Base-by-base conservation (phyloP, 2,888 invertebrate genomes). In the Drosophila conformis region DNA sequence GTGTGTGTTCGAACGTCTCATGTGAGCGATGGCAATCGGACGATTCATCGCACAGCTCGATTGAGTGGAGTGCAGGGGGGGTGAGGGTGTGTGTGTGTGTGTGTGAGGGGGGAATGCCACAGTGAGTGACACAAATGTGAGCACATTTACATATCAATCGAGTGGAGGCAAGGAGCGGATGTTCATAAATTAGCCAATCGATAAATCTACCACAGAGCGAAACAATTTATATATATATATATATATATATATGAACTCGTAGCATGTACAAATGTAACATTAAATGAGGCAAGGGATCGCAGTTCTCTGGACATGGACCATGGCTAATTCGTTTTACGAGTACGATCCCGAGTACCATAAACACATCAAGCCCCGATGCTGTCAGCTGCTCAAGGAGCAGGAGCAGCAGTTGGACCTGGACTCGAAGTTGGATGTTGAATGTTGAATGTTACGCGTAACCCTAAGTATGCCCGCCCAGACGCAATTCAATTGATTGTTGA, bases 131-230 rank as follows among this genome's bases (percentile, higher is more conserved):
- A 89, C 85, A 86, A 89, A 89, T 87, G 87, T 88, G 89, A 90
- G 89, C 87, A 86, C 83, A 91, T 90, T 90, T 90, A 91, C 90
- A 91, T 90, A 90, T 90, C 91, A 90, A 91, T 91, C 80, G 87
- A 78, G 58, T 68, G 73, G 72, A 57, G 63, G 5, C 36, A 36
- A 57, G 74, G 70, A 62, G 83, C 86, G 93, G 92, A 92, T 93
- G 92, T 91, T 91, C 91, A 92, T 92, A 92, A 93, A 92, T 92
- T 93, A 92, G 84, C 87, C 90, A 91, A 92, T 91, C 91, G 91
- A 92, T 92, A 87, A 87, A 90, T 85, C 88, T 80, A 60, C 62
- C 65, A 75, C 69, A 60, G 73, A 60, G 73, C 79, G 70, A 76
- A 82, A 83, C 81, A 85, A 83, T 76, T 83, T 73, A 53, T 35